Evolutionary conservation across 2,888 invertebrate species (phyloP).

Genomic region (Formica aserva): DNA sequence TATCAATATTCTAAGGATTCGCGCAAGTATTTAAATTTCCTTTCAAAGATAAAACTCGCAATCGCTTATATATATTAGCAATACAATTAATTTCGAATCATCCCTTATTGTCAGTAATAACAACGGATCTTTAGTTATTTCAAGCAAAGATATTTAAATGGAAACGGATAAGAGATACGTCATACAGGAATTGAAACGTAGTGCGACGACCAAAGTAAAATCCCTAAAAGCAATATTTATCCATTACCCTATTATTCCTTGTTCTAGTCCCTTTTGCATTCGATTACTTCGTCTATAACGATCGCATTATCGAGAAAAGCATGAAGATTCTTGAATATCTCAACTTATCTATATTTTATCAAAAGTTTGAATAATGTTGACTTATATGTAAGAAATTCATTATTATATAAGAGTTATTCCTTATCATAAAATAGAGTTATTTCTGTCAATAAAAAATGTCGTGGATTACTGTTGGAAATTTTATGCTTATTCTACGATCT

Average conservation of each 20-base stretch:
- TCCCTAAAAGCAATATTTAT: conserved; percentile 45
- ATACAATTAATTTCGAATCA: conserved; percentile 13
- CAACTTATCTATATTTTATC: conserved; percentile 18
- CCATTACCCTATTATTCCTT: conserved; percentile 39
- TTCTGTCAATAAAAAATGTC: not conserved
- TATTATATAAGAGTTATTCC: not conserved
- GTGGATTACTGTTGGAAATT: not conserved
- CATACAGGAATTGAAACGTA: conserved; percentile 22
- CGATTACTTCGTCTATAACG: conserved; percentile 66
- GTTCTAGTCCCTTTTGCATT: conserved; percentile 52
- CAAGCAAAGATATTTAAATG: conserved; percentile 21
- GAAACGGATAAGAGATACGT: conserved; percentile 19
- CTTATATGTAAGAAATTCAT: not conserved
- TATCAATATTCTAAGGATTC: not conserved
- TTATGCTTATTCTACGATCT: not conserved
- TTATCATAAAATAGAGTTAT: not conserved
- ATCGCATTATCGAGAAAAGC: conserved; percentile 60
- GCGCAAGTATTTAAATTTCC: not conserved
- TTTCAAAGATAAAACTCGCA: not conserved
- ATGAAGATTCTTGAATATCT: conserved; percentile 34
- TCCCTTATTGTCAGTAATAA: conserved; percentile 29
- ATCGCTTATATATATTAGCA: not conserved
- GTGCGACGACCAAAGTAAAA: not conserved
- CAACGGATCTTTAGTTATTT: conserved; percentile 32
- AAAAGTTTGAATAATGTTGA: not conserved